Base-by-base conservation (phyloP, 2,888 invertebrate genomes). In the Limnephilus auricula region DNA sequence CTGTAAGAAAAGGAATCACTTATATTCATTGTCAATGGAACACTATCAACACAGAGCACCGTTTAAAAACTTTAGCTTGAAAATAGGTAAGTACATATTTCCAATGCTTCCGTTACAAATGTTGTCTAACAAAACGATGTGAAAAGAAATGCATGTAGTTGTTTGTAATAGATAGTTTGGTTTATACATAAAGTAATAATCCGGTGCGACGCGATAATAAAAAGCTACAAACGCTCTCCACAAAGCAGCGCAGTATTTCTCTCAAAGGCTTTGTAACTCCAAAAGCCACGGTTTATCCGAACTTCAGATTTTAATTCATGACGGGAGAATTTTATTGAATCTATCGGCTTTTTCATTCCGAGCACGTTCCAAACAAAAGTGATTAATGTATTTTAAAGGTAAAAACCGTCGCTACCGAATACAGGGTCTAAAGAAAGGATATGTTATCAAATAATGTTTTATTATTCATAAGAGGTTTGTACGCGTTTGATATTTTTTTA, bases 331-430 rank as follows among this genome's bases (percentile, higher is more conserved):
- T 84, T 84, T 84, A 37, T 37, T 84, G 25, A 37, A 84, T 37
- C 37, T 32, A 37, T 37, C 84, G 37, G 37, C 37, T 25, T 40
- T 79, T 79, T 34, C 31, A 92, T 92, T 90, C 92, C 30, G 50
- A 37, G 78, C 92, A 92, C 92, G 92, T 92, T 45, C 90, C 79
- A 89, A 90, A 92, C 90, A 88, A 92, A 92, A 92, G 89, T 90
- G 92, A 92, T 92, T 92, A 90, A 80, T 37, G 92, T 80, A 83
- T 90, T 90, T n/a, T 37, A 65, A 91, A 91, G 83, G 90, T 85
- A 89, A 91, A 89, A 89, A 45, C 37, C 89, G 79, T 25, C 31
- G 82, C 82, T 18, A 32, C 82, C 65, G 65, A 65, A 65, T 65
- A 65, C 65, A 65, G 65, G 65, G 65, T 65, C 2, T 65, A 18